A percentile compares a stretch with the other conserved stretches of the same genome.
Evolutionary conservation across 2,113 vertebrate species (phyloP).

Genomic region (Microcebus jonahi): DNA sequence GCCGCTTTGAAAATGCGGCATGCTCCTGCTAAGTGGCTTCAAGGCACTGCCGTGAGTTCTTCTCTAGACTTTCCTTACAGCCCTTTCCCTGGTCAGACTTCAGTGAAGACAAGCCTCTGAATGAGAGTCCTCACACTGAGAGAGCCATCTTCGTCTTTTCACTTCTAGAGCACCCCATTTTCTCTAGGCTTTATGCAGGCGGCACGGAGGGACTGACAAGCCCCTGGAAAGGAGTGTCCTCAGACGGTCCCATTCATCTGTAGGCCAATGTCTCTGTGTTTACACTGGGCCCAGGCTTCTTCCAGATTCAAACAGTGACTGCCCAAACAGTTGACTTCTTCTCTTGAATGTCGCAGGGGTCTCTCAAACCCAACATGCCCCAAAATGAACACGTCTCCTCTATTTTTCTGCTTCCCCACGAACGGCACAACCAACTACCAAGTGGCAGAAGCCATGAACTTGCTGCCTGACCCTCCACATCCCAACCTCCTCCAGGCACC

Average conservation of each 20-base stretch:
- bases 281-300: background rate
- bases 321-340: background rate
- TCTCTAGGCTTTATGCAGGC: background rate
- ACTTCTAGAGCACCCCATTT: rapidly evolving
- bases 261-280: background rate
- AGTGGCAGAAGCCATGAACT: background rate
- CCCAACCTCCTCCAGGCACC: background rate
- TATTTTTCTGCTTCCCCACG: background rate
- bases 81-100: background rate
- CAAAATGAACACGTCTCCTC: background rate
- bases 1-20: background rate
- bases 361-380: background rate
- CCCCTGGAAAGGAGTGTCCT: background rate
- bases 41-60: background rate
- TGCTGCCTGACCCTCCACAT: background rate
- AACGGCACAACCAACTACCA: background rate
- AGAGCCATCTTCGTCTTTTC: background rate
- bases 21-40: background rate
- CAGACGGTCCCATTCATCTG: background rate
- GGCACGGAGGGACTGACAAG: rapidly evolving
- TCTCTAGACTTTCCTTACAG: no score
- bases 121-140: background rate
- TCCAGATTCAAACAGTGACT: background rate
- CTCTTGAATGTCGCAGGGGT: background rate
- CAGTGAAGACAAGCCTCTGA: background rate